These are phyloP conservation scores for Holcopasites calliopsidis DNA, from an alignment of 1,140 invertebrate species.

Conservation along the genomic window DNA sequence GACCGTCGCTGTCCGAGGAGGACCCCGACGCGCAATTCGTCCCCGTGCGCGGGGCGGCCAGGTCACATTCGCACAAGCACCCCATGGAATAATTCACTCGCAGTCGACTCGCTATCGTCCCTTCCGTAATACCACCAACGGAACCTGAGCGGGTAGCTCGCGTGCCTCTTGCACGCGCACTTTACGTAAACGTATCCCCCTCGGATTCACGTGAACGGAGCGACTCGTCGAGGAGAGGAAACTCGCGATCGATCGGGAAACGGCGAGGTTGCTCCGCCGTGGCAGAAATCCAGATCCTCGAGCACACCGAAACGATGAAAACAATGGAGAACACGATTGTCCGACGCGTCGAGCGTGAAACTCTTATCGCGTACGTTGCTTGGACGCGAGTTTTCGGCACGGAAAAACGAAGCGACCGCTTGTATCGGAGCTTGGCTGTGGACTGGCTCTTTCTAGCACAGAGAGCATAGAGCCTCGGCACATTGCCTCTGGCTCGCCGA, in stretches of 20 bases:
- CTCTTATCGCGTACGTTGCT: background rate
- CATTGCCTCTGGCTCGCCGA: conserved; percentile 75
- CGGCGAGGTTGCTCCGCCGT: background rate
- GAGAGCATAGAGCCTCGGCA: conserved; percentile 75
- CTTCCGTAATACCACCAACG: too few species aligned
- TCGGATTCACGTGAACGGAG: too few species aligned
- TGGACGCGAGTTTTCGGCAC: conserved; percentile 50
- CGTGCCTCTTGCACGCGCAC: too few species aligned
- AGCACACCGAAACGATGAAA: background rate
- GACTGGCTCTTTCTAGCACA: conserved; percentile 78
- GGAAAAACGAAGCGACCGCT: conserved; percentile 70
- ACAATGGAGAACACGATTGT: conserved; percentile 5
- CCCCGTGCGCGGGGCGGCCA: conserved; percentile 75
- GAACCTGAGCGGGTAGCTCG: too few species aligned
- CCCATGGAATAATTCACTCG: conserved; percentile 75
- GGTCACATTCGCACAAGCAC: conserved; percentile 78
- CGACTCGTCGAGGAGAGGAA: too few species aligned
- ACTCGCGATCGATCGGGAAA: background rate
- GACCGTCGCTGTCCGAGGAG: conserved; percentile 74
- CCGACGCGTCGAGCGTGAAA: conserved; percentile 30
- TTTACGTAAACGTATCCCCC: too few species aligned
- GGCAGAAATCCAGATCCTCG: background rate
- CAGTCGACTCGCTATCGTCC: too few species aligned
- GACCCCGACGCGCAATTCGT: conserved; percentile 75
- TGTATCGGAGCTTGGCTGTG: conserved; percentile 76